Conservation (phyloP, 2,113 vertebrate genomes). For the Phyllostomus hastatus region DNA sequence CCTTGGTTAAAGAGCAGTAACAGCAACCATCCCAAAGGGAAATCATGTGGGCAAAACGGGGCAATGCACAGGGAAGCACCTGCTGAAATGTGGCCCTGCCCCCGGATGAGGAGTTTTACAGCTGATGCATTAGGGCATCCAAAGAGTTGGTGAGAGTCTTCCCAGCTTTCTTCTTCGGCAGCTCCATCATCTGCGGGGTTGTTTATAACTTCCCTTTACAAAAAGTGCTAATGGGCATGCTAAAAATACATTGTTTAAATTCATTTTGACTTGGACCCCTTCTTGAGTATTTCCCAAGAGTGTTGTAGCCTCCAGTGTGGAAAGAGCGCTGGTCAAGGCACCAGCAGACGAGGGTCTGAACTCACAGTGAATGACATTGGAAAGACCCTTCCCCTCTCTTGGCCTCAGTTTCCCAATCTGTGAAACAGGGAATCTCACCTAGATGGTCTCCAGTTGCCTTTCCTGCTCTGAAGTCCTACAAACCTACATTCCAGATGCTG, state of each 20-base stretch:
- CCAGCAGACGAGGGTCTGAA: not conserved
- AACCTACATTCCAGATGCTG: not conserved
- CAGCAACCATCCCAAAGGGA: not conserved
- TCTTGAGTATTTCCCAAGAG: not conserved
- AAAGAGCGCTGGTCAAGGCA: not conserved
- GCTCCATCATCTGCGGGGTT: not conserved
- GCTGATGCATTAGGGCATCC: not conserved
- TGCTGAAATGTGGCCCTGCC: too few relatives aligned
- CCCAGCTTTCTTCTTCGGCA: not conserved
- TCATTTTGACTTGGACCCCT: not conserved
- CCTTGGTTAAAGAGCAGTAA: not conserved
- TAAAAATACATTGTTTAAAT: not conserved
- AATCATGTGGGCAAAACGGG: not conserved
- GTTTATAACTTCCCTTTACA: not conserved
- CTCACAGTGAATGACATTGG: not conserved
- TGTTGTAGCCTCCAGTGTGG: not conserved
- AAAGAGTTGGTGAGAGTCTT: not conserved
- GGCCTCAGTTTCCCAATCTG: not conserved
- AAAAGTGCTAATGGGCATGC: not conserved
- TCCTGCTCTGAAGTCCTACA: not conserved
- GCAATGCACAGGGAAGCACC: accelerated
- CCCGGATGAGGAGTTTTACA: not conserved
- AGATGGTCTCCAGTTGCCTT: not conserved
- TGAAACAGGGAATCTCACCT: not conserved
- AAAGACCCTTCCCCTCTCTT: not conserved